Base-by-base conservation (phyloP, 2,888 invertebrate genomes). In the Drepanosiphum platanoidis region DNA sequence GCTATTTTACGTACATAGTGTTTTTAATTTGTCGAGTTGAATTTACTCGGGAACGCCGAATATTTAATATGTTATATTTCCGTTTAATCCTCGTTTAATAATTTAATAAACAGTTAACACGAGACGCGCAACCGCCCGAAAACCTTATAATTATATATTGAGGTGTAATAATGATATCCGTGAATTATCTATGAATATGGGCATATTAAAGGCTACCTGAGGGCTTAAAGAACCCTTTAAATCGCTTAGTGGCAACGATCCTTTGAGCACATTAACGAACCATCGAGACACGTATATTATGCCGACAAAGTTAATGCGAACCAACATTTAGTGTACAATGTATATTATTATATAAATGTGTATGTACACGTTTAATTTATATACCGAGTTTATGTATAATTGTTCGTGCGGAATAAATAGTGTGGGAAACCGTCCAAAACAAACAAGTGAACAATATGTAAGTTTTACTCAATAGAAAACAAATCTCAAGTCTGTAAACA, bases 151-250 rank as follows among this genome's bases (percentile, higher is more conserved):
- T n/a, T n/a, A n/a, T 52, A 52, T 52, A 52, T 52, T 18, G 52
- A 52, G 52, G 52, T 52, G 18, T 8, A 18, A 52, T 39, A 46
- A 42, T 61, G 27, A 77, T 61, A 61, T 61, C 3, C 36, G 27
- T 34, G 27, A 77, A 61, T 77, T 36, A 77, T 27, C 18, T 61
- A 36, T 27, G 36, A 27, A n/a, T 15, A 77, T 27, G 9, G 58
- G 27, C 27, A 61, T 77, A 61, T 52, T 77, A n/a, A 77, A 64
- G 39, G 77, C 18, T 64, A 61, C 39, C 18, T 39, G 27, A 39
- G 39, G 64, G 61, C 39, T 78, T 42, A 42, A 66, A 78, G 64
- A 78, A 66, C 42, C 39, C 22, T 64, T 42, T 78, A 64, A 66
- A 78, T 30, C 64, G 22, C 61, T 78, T 78, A 39, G 61, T n/a